Conservation (phyloP, 2,113 vertebrate species). For the Notothenia rossii region DNA sequence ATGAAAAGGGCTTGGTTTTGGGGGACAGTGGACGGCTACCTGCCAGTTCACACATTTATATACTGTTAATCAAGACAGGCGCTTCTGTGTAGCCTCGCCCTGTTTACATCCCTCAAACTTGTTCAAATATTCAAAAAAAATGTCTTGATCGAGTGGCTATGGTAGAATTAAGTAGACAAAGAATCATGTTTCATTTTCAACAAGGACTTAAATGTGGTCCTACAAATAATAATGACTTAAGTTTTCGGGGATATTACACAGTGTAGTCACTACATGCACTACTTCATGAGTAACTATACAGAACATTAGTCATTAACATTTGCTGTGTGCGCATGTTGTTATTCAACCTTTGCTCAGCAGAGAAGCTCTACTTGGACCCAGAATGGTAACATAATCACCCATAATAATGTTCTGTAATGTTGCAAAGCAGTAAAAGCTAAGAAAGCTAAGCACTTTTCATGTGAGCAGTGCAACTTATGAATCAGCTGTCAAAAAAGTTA, state of each 20-base stretch:
- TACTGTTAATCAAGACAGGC: background rate
- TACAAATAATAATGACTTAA: background rate
- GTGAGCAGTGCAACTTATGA: slow-evolving; percentile 3
- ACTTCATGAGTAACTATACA: slow-evolving; percentile 1
- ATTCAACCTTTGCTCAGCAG: slow-evolving; percentile 44
- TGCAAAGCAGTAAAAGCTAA: slow-evolving; percentile 40
- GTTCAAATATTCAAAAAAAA: background rate
- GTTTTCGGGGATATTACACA: background rate
- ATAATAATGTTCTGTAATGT: slow-evolving; percentile 21
- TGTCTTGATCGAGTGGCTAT: background rate
- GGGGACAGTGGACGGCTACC: background rate
- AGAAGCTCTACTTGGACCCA: background rate
- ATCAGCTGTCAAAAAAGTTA: slow-evolving; percentile 27
- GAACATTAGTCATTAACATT: slow-evolving; percentile 1
- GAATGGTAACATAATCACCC: slow-evolving; percentile 18
- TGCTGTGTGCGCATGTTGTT: background rate
- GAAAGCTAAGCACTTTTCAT: slow-evolving; percentile 6
- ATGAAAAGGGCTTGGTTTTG: background rate
- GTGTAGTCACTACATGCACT: background rate
- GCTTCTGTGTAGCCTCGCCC: background rate
- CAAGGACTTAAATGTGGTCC: background rate
- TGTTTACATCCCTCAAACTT: background rate
- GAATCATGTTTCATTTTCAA: background rate
- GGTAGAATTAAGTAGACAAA: background rate
- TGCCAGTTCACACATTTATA: slow-evolving; percentile 2